Evolutionary conservation across 92 coral and sea anemone genomes (phyloP).

Genomic region (Zoanthus gigantus): DNA sequence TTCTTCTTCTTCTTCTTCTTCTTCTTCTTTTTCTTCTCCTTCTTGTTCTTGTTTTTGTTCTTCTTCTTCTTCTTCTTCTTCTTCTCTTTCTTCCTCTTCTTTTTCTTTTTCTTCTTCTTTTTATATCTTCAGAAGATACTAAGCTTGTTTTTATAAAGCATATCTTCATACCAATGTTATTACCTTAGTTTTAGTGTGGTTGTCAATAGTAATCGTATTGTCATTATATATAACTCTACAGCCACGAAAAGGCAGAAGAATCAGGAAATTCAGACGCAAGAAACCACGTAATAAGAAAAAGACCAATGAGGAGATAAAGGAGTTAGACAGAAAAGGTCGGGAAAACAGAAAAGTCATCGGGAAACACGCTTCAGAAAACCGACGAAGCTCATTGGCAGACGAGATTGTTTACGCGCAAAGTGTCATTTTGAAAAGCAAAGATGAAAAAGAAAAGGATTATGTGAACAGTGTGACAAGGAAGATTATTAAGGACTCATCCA

Average conservation of each 20-base stretch:
- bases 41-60: no score
- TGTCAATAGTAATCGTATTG: neutral
- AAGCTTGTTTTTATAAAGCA: no score
- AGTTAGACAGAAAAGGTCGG: slow-evolving; percentile 10
- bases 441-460: neutral
- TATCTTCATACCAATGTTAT: no score
- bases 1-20: no score
- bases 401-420: slow-evolving; percentile 11
- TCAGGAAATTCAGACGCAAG: neutral
- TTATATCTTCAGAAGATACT: no score
- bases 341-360: slow-evolving; percentile 17
- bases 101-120: no score
- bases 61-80: no score
- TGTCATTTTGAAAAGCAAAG: neutral
- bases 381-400: slow-evolving; percentile 14
- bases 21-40: no score
- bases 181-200: no score
- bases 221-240: neutral
- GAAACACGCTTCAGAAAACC: neutral
- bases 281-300: neutral
- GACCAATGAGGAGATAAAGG: neutral
- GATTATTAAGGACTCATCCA: neutral
- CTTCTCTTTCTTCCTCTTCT: no score
- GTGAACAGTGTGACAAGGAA: slow-evolving; percentile 13
- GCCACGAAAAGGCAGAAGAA: neutral